These are phyloP conservation scores for Malacoctenus gilli DNA, from an alignment of 2,797 vertebrate species.

Conservation along the genomic window DNA sequence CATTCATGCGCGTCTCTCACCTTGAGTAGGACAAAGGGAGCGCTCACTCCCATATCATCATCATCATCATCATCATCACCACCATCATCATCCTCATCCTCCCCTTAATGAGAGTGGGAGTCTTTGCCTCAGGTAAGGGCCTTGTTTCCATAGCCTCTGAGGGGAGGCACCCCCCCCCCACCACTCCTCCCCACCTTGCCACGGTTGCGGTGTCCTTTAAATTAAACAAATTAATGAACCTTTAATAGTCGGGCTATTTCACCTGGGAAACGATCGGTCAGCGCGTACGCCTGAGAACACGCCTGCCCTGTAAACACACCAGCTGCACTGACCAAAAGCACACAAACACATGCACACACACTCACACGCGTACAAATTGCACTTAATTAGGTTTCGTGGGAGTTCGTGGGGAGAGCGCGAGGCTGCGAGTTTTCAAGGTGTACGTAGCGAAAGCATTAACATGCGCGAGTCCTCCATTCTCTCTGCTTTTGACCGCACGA, in stretches of 20 bases:
- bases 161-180: constrained; percentile 63
- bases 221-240: constrained; percentile 83
- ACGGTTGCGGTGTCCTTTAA: constrained; percentile 77
- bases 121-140: constrained; percentile 80
- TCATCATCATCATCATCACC: constrained; percentile 65
- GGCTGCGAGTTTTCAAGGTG: no score
- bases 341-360: constrained; percentile 18
- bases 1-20: constrained; percentile 66
- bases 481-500: constrained; percentile 28
- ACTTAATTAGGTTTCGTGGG: constrained; percentile 41
- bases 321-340: constrained; percentile 26
- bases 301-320: constrained; percentile 39
- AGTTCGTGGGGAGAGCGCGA: no score
- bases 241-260: constrained; percentile 71
- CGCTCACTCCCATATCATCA: constrained; percentile 66
- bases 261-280: constrained; percentile 55
- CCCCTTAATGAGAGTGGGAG: constrained; percentile 80
- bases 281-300: constrained; percentile 31
- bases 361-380: constrained; percentile 19
- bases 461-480: constrained; percentile 6
- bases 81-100: constrained; percentile 60
- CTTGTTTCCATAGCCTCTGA: constrained; percentile 63
- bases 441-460: no score
- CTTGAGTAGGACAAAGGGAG: constrained; percentile 78
- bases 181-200: constrained; percentile 49